Conservation (phyloP, 2,797 vertebrate genomes). For the Choloepus didactylus region DNA sequence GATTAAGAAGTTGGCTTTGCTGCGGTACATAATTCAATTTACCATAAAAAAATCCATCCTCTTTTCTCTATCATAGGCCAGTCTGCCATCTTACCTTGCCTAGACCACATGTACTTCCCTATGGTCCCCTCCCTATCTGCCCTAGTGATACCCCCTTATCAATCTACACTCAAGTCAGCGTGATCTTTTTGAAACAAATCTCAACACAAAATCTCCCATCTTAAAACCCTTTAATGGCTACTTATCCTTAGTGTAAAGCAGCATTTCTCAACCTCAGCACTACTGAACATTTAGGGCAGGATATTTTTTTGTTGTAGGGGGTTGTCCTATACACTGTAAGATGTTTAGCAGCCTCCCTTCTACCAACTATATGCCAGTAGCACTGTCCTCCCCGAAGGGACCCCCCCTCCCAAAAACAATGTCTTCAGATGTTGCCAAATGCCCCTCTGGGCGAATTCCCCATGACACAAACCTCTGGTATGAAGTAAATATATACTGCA, state of each 20-base stretch:
- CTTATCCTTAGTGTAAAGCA: neutral
- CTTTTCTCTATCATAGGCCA: neutral
- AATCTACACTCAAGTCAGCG: neutral
- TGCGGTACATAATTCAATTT: too few relatives aligned
- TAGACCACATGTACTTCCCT: neutral
- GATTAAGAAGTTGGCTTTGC: too few relatives aligned
- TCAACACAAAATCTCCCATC: neutral
- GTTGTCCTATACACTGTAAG: fast-evolving
- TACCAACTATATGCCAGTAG: neutral
- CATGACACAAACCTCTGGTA: neutral
- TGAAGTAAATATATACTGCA: fast-evolving
- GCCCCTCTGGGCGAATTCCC: neutral
- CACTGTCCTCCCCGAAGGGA: neutral
- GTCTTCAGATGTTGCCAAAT: neutral
- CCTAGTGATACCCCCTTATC: neutral
- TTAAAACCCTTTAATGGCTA: neutral
- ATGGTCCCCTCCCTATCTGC: neutral
- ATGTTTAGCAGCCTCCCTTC: neutral
- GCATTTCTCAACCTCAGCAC: neutral
- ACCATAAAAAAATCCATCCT: neutral
- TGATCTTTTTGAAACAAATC: neutral
- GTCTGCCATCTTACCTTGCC: neutral
- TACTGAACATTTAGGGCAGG: fast-evolving
- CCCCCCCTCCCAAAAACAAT: neutral
- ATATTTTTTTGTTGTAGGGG: neutral